Evolutionary conservation across 2,797 vertebrate genomes (phyloP).

Genomic region (Squalus acanthias): DNA sequence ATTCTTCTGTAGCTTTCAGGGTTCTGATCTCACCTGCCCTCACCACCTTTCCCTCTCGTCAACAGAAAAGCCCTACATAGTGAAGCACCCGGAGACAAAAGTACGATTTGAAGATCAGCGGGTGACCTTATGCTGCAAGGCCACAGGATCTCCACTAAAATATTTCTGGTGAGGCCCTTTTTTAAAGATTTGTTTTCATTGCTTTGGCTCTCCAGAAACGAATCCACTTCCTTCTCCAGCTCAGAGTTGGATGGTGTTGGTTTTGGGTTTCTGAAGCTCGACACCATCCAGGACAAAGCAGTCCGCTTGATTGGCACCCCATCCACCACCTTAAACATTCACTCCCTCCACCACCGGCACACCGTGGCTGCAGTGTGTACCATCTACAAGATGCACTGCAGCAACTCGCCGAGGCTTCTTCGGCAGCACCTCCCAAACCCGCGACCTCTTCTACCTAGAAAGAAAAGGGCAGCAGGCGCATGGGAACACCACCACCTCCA

Average conservation of each 20-base stretch:
- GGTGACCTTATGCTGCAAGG: slow-evolving; percentile 81
- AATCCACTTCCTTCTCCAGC: neutral
- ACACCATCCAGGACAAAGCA: neutral
- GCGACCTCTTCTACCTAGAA: neutral
- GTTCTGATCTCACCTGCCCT: neutral
- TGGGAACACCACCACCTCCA: neutral
- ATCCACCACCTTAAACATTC: neutral
- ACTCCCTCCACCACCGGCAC: neutral
- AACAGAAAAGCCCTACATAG: slow-evolving; percentile 82
- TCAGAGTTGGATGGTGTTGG: neutral
- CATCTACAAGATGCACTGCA: neutral
- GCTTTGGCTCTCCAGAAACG: neutral
- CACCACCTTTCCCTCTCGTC: neutral
- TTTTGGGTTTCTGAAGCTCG: neutral
- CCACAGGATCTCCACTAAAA: slow-evolving; percentile 76
- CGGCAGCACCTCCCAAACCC: neutral
- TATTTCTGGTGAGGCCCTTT: slow-evolving; percentile 78
- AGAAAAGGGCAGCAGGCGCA: neutral
- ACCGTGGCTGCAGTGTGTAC: neutral
- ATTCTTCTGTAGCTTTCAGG: neutral
- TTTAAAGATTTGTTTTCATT: neutral
- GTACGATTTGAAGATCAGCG: slow-evolving; percentile 74
- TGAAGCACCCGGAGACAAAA: slow-evolving; percentile 80
- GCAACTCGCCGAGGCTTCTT: neutral
- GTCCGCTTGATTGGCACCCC: neutral